phyloP scores from a whole-genome alignment of 1,140 invertebrate genomes.

The Drosophila obscura region DNA sequence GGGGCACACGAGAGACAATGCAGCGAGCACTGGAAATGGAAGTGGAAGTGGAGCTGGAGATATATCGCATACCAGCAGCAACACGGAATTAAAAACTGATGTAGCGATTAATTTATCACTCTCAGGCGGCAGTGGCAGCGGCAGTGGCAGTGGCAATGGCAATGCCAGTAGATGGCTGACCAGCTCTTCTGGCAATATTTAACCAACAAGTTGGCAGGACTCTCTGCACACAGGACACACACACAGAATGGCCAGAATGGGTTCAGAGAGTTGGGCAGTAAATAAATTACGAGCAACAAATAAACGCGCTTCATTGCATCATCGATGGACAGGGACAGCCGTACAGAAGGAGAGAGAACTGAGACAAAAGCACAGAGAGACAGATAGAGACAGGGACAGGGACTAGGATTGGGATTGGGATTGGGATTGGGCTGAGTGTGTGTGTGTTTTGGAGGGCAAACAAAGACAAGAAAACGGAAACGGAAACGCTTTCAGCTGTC shows the following conservation, averaged over 20 bases:
- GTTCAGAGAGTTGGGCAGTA: conserved; percentile 69
- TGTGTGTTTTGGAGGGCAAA: conserved; percentile 59
- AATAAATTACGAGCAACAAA: conserved; percentile 83
- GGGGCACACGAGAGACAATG: conserved; percentile 62
- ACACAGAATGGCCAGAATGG: conserved; percentile 20
- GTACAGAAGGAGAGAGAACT: neutral
- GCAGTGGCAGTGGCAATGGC: conserved; percentile 11
- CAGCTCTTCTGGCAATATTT: conserved; percentile 71
- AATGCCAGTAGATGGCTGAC: conserved; percentile 40
- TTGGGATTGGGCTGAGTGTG: conserved; percentile 28
- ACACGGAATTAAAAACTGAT: conserved; percentile 84
- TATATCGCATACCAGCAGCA: conserved; percentile 70
- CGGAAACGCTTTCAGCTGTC: conserved; percentile 81
- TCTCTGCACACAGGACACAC: conserved; percentile 1
- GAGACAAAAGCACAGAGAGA: conserved; percentile 19
- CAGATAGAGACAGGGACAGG: conserved; percentile 33
- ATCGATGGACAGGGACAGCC: conserved; percentile 28
- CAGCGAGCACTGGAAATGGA: neutral
- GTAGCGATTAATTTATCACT: conserved; percentile 84
- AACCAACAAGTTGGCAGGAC: conserved; percentile 72
- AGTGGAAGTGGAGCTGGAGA: conserved; percentile 51
- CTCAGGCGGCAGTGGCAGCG: conserved; percentile 36
- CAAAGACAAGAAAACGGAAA: conserved; percentile 80
- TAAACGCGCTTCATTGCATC: conserved; percentile 76
- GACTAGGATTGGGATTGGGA: conserved; percentile 32